Percentiles rank a stretch among this genome's conserved stretches.
phyloP scores from a whole-genome alignment of 2,797 vertebrate species.

The Sebastes reedi region DNA sequence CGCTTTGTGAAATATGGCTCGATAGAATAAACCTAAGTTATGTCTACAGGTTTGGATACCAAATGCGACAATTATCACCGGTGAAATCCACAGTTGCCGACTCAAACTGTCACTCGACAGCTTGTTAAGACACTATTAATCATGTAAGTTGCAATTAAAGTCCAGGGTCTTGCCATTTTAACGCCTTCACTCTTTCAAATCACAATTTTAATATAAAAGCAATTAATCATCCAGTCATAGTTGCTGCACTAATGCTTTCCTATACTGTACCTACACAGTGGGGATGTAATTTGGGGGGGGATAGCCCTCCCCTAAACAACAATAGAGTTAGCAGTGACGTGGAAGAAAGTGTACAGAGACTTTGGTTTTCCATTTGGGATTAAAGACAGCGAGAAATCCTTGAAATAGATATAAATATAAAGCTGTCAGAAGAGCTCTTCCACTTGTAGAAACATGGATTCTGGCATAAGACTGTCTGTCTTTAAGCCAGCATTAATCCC shows the following conservation, averaged over 20 bases:
- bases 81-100: neutral
- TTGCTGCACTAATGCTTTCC: neutral
- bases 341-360: neutral
- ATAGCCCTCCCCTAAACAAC: neutral
- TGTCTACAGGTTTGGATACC: neutral
- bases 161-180: neutral
- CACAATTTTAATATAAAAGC: neutral
- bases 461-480: neutral
- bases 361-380: neutral
- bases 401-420: neutral
- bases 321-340: neutral
- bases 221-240: neutral
- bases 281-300: neutral
- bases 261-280: neutral
- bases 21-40: neutral
- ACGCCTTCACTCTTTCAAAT: neutral
- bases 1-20: no score
- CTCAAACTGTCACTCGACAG: neutral
- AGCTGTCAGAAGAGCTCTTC: conserved; percentile 1
- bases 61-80: neutral
- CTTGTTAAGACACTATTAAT: neutral
- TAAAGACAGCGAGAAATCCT: neutral
- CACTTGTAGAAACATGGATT: conserved; percentile 6
- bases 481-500: conserved; percentile 22
- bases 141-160: neutral